Conservation (phyloP, 2,888 invertebrate species). For the Campoplex nolae region DNA sequence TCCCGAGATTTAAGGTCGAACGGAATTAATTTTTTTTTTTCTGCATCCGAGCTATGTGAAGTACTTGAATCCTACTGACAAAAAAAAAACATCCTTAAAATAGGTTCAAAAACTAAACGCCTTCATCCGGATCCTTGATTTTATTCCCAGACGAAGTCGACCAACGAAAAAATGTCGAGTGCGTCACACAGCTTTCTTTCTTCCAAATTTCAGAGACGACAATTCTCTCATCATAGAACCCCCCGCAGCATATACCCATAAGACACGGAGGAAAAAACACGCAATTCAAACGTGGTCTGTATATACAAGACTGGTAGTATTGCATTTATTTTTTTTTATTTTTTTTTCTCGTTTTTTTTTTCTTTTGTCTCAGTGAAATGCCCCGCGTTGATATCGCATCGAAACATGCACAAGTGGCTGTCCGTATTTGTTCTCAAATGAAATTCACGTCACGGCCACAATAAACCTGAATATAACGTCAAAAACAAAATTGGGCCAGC, state of each 20-base stretch:
- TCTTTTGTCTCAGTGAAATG: slow-evolving; percentile 2
- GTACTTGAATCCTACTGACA: slow-evolving; percentile 10
- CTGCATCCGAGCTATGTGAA: slow-evolving; percentile 1
- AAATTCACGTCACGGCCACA: slow-evolving; percentile 63
- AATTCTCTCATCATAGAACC: slow-evolving; percentile 30
- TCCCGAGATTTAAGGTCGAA: slow-evolving; percentile 3
- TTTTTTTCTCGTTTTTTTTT: slow-evolving; percentile 2
- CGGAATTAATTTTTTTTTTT: slow-evolving; percentile 26
- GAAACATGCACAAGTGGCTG: slow-evolving; percentile 20
- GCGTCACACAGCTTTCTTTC: slow-evolving; percentile 33
- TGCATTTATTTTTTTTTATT: slow-evolving; percentile 37
- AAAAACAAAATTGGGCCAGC: slow-evolving; percentile 77
- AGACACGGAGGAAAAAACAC: slow-evolving; percentile 17
- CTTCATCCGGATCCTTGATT: slow-evolving; percentile 18
- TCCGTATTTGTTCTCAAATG: slow-evolving; percentile 43
- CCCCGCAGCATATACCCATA: slow-evolving; percentile 13
- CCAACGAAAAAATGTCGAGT: slow-evolving; percentile 41
- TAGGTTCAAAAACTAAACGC: background rate
- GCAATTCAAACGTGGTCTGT: slow-evolving; percentile 29
- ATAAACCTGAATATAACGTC: slow-evolving; percentile 69
- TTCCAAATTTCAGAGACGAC: slow-evolving; percentile 16
- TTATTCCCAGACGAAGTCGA: slow-evolving; percentile 18
- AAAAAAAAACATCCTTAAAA: background rate
- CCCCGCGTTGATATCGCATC: slow-evolving; percentile 44
- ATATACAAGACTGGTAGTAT: background rate